phyloP scores from a whole-genome alignment of 1,140 invertebrate genomes.

The Coenobita brevimanus region DNA sequence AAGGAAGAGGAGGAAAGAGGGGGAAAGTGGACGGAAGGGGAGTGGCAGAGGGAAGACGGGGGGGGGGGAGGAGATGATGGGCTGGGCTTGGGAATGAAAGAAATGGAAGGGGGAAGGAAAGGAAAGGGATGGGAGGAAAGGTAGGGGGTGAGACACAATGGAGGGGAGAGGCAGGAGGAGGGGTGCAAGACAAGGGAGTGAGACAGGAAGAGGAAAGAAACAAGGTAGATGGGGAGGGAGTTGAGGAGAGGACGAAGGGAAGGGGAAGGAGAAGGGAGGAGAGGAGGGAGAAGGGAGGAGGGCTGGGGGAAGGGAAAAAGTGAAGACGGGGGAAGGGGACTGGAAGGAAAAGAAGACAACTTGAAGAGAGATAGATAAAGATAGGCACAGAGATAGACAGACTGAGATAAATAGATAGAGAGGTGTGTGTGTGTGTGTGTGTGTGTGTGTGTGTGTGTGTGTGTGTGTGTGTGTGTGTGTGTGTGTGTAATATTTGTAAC shows the following conservation, averaged over 20 bases:
- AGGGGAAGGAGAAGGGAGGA: not conserved
- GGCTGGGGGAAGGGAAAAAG: too few relatives aligned
- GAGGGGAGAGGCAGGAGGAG: not conserved
- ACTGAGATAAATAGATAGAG: too few relatives aligned
- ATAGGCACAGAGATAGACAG: too few relatives aligned
- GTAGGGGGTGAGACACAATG: not conserved
- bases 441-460: too few relatives aligned
- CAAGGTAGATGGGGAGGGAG: not conserved
- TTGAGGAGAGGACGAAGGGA: not conserved
- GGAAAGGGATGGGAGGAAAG: not conserved
- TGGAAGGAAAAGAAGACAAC: too few relatives aligned
- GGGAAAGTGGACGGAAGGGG: not conserved
- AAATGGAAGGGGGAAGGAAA: not conserved
- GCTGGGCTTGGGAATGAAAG: not conserved
- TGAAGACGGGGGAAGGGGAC: too few relatives aligned
- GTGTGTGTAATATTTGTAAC: too few relatives aligned
- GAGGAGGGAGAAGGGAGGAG: too few relatives aligned
- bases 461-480: too few relatives aligned
- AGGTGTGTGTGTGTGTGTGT: too few relatives aligned
- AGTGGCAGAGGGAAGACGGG: not conserved
- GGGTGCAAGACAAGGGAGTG: not conserved
- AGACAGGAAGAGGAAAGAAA: not conserved
- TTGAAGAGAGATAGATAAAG: too few relatives aligned
- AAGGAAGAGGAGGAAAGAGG: too few relatives aligned
- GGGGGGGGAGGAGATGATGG: not conserved